A percentile compares a stretch with the other conserved stretches of the same genome.
These are phyloP conservation scores for Periplaneta americana DNA, from an alignment of 1,140 invertebrate species.

Conservation along the genomic window DNA sequence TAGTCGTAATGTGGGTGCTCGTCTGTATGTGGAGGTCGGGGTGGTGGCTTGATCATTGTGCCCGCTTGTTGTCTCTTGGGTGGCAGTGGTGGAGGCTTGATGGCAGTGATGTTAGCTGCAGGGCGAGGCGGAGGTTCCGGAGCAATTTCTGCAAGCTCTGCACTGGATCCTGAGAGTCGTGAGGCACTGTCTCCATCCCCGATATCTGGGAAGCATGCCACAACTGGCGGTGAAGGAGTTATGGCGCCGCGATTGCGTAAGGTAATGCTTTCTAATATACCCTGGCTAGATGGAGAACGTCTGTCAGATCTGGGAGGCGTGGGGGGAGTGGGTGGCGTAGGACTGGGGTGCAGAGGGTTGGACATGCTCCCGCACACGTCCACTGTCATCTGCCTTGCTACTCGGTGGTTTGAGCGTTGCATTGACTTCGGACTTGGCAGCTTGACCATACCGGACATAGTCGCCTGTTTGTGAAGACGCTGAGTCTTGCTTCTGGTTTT, in stretches of 20 bases:
- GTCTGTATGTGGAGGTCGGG: slow-evolving; percentile 55
- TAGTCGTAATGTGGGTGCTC: slow-evolving; percentile 53
- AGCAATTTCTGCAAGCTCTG: slow-evolving; percentile 40
- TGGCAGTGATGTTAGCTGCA: slow-evolving; percentile 41
- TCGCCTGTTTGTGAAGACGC: slow-evolving; percentile 12
- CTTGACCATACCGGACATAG: slow-evolving; percentile 6
- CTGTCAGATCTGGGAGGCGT: slow-evolving; percentile 18
- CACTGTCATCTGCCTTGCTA: slow-evolving; percentile 24
- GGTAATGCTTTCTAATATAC: slow-evolving; percentile 22
- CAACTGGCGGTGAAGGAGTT: slow-evolving; percentile 18
- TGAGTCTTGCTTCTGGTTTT: background rate
- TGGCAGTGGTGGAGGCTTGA: slow-evolving; percentile 75
- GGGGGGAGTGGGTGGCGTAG: slow-evolving; percentile 7
- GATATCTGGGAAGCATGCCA: slow-evolving; percentile 7
- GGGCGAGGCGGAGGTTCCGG: slow-evolving; percentile 67
- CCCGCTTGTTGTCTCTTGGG: slow-evolving; percentile 64
- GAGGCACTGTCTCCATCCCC: slow-evolving; percentile 31
- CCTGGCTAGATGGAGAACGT: slow-evolving; percentile 20
- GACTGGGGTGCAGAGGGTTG: slow-evolving; percentile 13
- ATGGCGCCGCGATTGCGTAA: slow-evolving; percentile 17
- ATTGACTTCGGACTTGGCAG: slow-evolving; percentile 16
- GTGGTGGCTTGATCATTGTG: slow-evolving; percentile 48
- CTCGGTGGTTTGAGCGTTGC: slow-evolving; percentile 3
- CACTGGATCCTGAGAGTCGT: slow-evolving; percentile 34
- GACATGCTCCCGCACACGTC: slow-evolving; percentile 14